A percentile compares a stretch with the other conserved stretches of the same genome.
Conservation (phyloP, 2,888 invertebrate species). For the Epinotia brunnichana region DNA sequence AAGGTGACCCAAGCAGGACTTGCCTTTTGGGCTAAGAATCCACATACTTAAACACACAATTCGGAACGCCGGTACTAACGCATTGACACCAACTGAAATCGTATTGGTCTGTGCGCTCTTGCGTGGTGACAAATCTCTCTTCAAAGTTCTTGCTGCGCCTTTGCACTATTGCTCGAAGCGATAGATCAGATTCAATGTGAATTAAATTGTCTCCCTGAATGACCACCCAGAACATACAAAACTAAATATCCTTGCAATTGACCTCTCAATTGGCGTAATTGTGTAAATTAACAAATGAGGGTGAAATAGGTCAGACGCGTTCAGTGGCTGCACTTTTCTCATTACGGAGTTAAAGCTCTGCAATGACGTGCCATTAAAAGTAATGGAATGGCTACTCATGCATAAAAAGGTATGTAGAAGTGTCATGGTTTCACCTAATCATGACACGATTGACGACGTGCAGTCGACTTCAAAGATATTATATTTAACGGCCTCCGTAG, state of each 20-base stretch:
- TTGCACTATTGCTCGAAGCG: too few relatives aligned
- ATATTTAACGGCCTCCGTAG: too few relatives aligned
- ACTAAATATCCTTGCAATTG: slow-evolving; percentile 50
- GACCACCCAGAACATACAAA: not conserved
- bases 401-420: not conserved
- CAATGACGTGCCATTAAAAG: not conserved
- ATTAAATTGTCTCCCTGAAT: not conserved
- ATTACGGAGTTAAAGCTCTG: slow-evolving; percentile 14
- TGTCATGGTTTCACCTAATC: not conserved
- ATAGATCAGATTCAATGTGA: not conserved
- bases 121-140: too few relatives aligned
- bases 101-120: too few relatives aligned
- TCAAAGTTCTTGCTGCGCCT: too few relatives aligned
- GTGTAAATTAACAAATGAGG: slow-evolving; percentile 49
- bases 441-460: not conserved
- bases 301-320: slow-evolving; percentile 39
- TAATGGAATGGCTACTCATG: not conserved
- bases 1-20: too few relatives aligned
- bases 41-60: too few relatives aligned
- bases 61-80: too few relatives aligned
- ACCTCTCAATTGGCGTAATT: slow-evolving; percentile 55
- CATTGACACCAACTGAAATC: too few relatives aligned
- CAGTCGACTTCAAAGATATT: too few relatives aligned
- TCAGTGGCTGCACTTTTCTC: slow-evolving; percentile 35
- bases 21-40: too few relatives aligned